phyloP scores from a whole-genome alignment of 2,888 invertebrate genomes.

The Melieria picta region DNA sequence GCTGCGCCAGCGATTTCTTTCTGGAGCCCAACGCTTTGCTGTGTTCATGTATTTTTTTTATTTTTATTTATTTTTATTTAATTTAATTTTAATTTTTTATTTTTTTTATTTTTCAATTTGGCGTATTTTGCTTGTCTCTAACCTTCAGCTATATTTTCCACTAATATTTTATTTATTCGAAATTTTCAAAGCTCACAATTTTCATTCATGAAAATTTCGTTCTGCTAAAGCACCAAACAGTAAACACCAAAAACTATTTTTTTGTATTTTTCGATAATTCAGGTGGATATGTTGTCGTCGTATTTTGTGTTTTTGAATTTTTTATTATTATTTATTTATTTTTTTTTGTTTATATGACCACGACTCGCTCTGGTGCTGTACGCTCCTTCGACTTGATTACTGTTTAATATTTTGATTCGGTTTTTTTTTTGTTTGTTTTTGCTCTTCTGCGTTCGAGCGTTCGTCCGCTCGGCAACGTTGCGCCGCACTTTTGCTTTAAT shows the following conservation, averaged over 20 bases:
- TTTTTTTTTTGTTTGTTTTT: background rate
- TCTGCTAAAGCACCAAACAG: conserved; percentile 2
- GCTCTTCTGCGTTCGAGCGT: conserved; percentile 11
- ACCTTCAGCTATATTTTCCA: background rate
- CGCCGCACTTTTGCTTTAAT: conserved; percentile 46
- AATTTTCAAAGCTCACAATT: too few species aligned
- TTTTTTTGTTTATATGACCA: background rate
- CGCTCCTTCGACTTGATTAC: background rate
- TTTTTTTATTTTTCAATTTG: background rate
- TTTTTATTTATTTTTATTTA: background rate
- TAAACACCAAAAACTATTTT: conserved; percentile 15
- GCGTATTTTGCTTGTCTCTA: background rate
- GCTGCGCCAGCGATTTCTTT: too few species aligned
- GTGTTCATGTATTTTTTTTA: background rate
- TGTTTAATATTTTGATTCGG: background rate
- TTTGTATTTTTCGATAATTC: conserved; percentile 2
- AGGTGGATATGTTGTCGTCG: background rate
- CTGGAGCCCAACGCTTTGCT: background rate
- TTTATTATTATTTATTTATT: background rate
- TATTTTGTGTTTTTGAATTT: background rate
- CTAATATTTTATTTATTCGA: too few species aligned
- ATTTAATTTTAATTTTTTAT: background rate
- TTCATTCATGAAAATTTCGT: too few species aligned
- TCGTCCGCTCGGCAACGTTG: conserved; percentile 35
- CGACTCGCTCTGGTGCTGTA: conserved; percentile 6